Evolutionary conservation across 2,113 vertebrate genomes (phyloP), one percentile per base, ranked within the genome.

Genomic region (Terrapene triunguis): DNA sequence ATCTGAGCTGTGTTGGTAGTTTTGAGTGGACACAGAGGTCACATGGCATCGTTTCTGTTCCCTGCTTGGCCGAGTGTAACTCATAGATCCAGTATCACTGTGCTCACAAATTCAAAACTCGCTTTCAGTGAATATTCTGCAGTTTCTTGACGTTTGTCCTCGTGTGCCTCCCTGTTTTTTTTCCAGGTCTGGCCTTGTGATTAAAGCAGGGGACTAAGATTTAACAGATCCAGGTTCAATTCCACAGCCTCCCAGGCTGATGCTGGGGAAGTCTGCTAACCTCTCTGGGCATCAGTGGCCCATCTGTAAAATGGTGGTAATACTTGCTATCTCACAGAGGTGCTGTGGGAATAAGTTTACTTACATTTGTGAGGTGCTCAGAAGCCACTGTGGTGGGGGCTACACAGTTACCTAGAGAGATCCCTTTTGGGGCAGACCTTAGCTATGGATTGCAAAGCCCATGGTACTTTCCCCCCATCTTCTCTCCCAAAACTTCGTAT

Each of bases 271-370:
- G 1, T 10, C 89, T 17, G 29, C 62, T 32, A 65, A 65, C 14
- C 62, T 10, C 35, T 65, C n/a, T 62, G 35, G 76, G 22, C 29
- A 48, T 0, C 44, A 47, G 80, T 53, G 27, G 22, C 12, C 24
- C 42, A 69, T 53, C 4, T 8, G 8, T 8, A 6, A 7, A 1
- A 81, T 0, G 0, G 5, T 59, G 29, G 44, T 0, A 10, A 2
- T 2, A 3, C 0, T 10, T 65, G 13, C 53, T 42, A 16, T 10
- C 47, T 62, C 85, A 32, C 14, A 17, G 5, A 0, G 2, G 47
- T n/a, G 3, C 38, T 51, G 9, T 1, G 82, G 25, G 3, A 22
- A 29, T 27, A 2, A 38, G 8, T 10, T 48, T 0, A 38, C 3
- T 27, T 2, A 5, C 19, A 6, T 78, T 44, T 21, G 1, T 2